Evolutionary conservation across 2,797 vertebrate species (phyloP).

Genomic region (Chelonia mydas): DNA sequence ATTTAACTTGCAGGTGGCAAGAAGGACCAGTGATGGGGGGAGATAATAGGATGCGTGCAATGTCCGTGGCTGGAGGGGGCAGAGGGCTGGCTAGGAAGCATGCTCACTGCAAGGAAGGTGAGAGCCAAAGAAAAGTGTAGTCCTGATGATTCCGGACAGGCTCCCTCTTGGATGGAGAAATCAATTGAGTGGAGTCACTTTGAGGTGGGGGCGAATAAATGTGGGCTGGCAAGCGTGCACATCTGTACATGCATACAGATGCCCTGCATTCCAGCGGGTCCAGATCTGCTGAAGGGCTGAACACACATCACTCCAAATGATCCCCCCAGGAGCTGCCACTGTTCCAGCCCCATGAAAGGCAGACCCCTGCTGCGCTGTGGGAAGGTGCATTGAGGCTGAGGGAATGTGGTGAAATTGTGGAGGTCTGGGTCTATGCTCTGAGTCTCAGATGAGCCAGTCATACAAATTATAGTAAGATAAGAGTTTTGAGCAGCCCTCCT

Average conservation of each 20-base stretch:
- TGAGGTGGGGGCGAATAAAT: neutral
- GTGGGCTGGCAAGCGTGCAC: accelerated
- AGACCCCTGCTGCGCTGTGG: neutral
- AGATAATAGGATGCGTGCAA: accelerated
- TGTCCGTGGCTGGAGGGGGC: accelerated
- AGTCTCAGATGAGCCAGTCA: neutral
- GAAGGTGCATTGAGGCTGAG: neutral
- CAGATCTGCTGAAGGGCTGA: neutral
- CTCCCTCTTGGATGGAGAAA: neutral
- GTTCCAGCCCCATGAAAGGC: neutral
- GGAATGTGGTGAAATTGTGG: neutral
- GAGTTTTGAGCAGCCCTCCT: neutral
- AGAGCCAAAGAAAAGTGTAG: neutral
- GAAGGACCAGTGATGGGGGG: neutral
- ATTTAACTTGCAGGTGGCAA: neutral
- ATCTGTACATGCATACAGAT: neutral
- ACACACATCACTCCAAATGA: too few relatives aligned
- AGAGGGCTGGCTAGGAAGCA: accelerated
- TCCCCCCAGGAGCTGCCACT: neutral
- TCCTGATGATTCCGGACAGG: neutral
- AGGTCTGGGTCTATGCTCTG: neutral
- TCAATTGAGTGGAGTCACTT: accelerated
- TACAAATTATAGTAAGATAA: neutral
- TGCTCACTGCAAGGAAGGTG: neutral
- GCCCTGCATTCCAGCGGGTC: accelerated